Conservation (phyloP, 2,113 vertebrate genomes). For the Caracal caracal region DNA sequence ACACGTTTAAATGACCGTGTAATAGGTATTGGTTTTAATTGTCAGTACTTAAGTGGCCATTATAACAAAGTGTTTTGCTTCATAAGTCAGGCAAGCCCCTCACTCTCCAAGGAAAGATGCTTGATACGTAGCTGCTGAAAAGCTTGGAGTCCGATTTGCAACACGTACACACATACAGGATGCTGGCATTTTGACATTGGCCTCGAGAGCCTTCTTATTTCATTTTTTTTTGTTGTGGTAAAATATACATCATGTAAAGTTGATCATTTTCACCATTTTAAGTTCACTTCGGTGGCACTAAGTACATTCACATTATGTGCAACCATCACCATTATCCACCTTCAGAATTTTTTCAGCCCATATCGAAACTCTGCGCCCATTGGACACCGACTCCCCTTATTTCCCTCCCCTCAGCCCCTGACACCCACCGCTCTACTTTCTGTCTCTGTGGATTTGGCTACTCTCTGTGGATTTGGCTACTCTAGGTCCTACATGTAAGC, state of each 20-base stretch:
- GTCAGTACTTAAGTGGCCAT: conserved; percentile 67
- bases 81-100: conserved; percentile 63
- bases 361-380: not conserved
- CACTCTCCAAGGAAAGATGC: conserved; percentile 20
- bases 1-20: conserved; percentile 73
- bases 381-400: accelerated
- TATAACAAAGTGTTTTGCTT: conserved; percentile 66
- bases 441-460: not conserved
- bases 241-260: not conserved
- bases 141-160: not conserved
- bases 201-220: not conserved
- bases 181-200: not conserved
- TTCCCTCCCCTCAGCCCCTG: too few relatives aligned
- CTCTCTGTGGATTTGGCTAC: not conserved
- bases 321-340: not conserved
- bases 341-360: not conserved
- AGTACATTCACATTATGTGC: not conserved
- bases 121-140: not conserved
- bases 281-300: not conserved
- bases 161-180: not conserved
- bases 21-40: conserved; percentile 79
- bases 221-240: not conserved
- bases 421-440: too few relatives aligned
- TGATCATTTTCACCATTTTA: not conserved
- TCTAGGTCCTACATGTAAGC: not conserved